Evolutionary conservation across 2,113 vertebrate species (phyloP).

Genomic region (Turnix velox): DNA sequence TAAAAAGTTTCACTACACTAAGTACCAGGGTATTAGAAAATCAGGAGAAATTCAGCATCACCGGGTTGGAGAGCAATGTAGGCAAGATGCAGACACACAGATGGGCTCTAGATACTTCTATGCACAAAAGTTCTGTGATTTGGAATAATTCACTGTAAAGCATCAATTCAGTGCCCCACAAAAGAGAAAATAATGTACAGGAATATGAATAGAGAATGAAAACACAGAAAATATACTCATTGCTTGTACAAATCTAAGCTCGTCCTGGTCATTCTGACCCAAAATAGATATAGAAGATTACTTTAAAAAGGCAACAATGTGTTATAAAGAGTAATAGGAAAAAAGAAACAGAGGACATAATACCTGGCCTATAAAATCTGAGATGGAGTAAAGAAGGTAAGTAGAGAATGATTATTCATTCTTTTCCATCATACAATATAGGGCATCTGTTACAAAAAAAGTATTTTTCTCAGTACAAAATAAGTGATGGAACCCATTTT

Average conservation of each 20-base stretch:
- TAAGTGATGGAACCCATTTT: neutral
- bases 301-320: too few species aligned
- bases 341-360: neutral
- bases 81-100: neutral
- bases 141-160: constrained; percentile 2
- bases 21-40: neutral
- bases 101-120: neutral
- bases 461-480: neutral
- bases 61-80: neutral
- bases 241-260: neutral
- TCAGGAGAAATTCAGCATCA: neutral
- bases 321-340: too few species aligned
- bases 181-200: constrained; percentile 13
- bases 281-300: constrained; percentile 4
- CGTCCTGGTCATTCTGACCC: constrained; percentile 5
- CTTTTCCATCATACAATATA: neutral
- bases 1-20: neutral
- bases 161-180: neutral
- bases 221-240: neutral
- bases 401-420: neutral
- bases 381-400: neutral
- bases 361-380: neutral
- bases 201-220: neutral
- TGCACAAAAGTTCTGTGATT: neutral
- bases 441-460: neutral